phyloP scores from a whole-genome alignment of 2,797 vertebrate genomes.

The Lagorchestes hirsutus region DNA sequence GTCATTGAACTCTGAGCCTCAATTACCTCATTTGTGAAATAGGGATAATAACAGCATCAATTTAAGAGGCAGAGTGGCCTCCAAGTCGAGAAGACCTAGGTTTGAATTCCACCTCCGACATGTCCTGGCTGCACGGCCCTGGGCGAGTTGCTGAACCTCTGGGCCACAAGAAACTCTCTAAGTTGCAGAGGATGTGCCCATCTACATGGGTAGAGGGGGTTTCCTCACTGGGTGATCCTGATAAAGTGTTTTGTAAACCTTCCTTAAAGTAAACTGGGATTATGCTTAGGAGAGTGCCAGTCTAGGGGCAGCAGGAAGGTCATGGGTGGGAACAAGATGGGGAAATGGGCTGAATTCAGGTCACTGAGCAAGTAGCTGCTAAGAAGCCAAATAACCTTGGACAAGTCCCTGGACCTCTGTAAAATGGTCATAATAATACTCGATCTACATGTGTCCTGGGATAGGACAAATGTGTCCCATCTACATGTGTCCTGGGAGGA shows the following conservation, averaged over 20 bases:
- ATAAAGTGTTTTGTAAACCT: neutral
- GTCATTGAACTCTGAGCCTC: too few relatives aligned
- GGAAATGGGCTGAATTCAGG: neutral
- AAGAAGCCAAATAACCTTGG: neutral
- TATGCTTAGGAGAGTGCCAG: neutral
- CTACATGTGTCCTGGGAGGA: neutral
- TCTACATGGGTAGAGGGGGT: neutral
- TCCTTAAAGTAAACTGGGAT: neutral
- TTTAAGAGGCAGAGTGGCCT: too few relatives aligned
- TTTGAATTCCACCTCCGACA: too few relatives aligned
- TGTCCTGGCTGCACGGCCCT: too few relatives aligned
- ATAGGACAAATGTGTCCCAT: neutral
- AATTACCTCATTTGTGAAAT: too few relatives aligned
- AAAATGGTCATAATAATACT: neutral
- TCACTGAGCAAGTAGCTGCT: too few relatives aligned
- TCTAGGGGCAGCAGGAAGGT: neutral
- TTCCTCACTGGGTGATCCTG: neutral
- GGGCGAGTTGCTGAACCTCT: too few relatives aligned
- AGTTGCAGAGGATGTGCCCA: neutral
- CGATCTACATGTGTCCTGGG: neutral
- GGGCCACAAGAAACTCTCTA: neutral
- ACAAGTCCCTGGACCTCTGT: neutral
- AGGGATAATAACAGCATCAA: too few relatives aligned
- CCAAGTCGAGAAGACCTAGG: too few relatives aligned
- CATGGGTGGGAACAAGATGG: neutral